These are phyloP conservation scores for Sakesphorus luctuosus DNA, from an alignment of 2,113 vertebrate species.

Conservation along the genomic window DNA sequence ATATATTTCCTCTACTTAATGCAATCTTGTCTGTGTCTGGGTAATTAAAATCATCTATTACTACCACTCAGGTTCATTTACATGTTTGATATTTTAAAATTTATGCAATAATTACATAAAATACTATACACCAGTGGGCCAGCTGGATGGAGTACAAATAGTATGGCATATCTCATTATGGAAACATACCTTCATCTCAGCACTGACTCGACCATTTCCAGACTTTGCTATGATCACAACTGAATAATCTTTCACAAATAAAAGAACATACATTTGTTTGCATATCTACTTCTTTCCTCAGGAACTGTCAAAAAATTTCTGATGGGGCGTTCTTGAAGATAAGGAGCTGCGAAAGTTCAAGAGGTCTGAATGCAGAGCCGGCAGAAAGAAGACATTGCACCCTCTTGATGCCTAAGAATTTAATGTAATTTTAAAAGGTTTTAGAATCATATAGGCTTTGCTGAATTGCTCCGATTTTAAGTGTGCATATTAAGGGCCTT, in stretches of 20 bases:
- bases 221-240: not conserved
- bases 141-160: conserved; percentile 60
- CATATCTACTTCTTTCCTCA: not conserved
- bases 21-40: conserved; percentile 65
- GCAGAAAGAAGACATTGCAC: not conserved
- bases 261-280: not conserved
- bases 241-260: not conserved
- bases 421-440: too few relatives aligned
- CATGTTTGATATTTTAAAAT: conserved; percentile 67
- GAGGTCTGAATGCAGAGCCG: not conserved
- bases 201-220: not conserved
- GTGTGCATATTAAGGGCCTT: too few relatives aligned
- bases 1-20: conserved; percentile 72
- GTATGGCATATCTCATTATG: not conserved
- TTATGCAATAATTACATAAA: conserved; percentile 65
- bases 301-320: not conserved
- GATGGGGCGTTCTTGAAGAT: not conserved
- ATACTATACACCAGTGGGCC: conserved; percentile 23
- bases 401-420: too few relatives aligned
- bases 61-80: conserved; percentile 67
- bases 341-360: not conserved
- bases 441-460: too few relatives aligned
- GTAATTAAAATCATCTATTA: conserved; percentile 71
- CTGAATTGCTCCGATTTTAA: too few relatives aligned
- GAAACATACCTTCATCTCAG: conserved; percentile 23